These are phyloP conservation scores for Spheniscus mendiculus DNA, from an alignment of 2,113 vertebrate genomes.

Conservation along the genomic window DNA sequence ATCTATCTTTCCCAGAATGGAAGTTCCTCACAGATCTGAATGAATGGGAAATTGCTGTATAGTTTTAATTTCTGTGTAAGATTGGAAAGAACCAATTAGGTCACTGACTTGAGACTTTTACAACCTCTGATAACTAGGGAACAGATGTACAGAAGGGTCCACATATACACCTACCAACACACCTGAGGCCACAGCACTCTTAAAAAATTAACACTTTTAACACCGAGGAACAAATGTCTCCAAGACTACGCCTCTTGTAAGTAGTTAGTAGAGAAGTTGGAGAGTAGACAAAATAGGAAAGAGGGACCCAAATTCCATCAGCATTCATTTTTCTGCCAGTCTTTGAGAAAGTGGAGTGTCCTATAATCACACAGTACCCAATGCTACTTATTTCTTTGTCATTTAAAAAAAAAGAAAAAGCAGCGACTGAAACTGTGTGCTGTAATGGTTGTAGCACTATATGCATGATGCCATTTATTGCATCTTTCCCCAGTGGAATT, in stretches of 20 bases:
- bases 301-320: background rate
- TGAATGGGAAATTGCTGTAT: background rate
- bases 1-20: background rate
- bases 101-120: background rate
- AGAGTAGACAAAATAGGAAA: background rate
- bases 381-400: background rate
- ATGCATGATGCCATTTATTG: fast-evolving
- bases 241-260: fast-evolving
- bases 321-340: background rate
- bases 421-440: background rate
- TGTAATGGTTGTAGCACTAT: background rate
- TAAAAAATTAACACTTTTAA: background rate
- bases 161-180: background rate
- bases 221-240: background rate
- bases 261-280: background rate
- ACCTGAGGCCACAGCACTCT: background rate
- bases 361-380: background rate
- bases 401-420: background rate
- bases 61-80: background rate
- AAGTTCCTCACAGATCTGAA: background rate
- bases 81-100: background rate
- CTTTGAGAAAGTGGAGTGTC: background rate
- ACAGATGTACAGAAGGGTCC: background rate
- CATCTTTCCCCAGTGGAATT: background rate
- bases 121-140: background rate